Conservation (phyloP, 2,113 vertebrate species). For the Tetraodon nigroviridis region DNA sequence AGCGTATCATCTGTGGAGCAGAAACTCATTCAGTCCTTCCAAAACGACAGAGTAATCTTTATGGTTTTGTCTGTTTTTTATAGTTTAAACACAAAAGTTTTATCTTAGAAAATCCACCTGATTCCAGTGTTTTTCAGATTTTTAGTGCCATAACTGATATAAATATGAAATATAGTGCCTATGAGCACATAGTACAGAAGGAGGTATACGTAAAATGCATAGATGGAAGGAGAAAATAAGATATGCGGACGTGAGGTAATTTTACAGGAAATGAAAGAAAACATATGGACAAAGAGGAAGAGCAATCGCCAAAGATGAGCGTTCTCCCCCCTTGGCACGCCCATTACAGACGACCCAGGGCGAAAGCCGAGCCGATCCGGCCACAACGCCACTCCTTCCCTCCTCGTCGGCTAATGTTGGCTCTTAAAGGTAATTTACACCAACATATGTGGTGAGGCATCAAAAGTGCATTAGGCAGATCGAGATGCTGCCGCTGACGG, state of each 20-base stretch:
- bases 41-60: too few relatives aligned
- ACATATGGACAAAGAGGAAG: neutral
- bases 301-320: conserved; percentile 1
- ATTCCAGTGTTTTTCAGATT: too few relatives aligned
- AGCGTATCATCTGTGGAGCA: too few relatives aligned
- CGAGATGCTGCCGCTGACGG: conserved; percentile 62
- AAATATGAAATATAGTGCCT: conserved; percentile 20
- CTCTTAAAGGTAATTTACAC: conserved; percentile 67
- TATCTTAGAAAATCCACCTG: too few relatives aligned
- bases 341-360: conserved; percentile 49
- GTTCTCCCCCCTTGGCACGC: conserved; percentile 18
- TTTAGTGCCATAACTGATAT: conserved; percentile 3
- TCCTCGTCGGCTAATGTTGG: conserved; percentile 36
- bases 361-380: conserved; percentile 16
- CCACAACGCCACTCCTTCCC: conserved; percentile 25
- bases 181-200: conserved; percentile 5
- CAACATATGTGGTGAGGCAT: conserved; percentile 61
- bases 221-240: neutral
- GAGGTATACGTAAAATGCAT: neutral
- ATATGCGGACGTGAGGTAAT: neutral
- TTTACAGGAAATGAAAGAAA: neutral
- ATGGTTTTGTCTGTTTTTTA: too few relatives aligned
- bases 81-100: too few relatives aligned
- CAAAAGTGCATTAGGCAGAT: conserved; percentile 72
- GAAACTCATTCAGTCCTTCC: too few relatives aligned